Evolutionary conservation across 2,113 vertebrate species (phyloP).

Genomic region (Harpagus bidentatus): DNA sequence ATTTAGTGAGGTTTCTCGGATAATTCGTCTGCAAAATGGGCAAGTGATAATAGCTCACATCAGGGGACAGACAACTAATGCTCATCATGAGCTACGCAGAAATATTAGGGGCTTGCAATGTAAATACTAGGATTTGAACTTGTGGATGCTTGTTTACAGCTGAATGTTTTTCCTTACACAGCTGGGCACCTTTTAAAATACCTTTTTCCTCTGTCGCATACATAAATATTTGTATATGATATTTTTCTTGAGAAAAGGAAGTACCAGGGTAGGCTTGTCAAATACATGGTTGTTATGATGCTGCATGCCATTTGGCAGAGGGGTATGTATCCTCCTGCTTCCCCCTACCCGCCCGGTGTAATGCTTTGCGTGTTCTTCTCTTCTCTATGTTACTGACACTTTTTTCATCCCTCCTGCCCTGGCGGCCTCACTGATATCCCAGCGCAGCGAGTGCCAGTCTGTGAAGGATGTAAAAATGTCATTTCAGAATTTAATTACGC

Average conservation of each 20-base stretch:
- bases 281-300: neutral
- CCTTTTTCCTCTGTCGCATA: neutral
- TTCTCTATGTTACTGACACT: neutral
- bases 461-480: neutral
- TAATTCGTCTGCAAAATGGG: neutral
- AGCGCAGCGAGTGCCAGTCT: neutral
- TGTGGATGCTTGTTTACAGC: neutral
- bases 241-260: neutral
- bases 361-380: neutral
- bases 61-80: neutral
- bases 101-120: neutral
- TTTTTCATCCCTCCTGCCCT: neutral
- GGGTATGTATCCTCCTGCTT: neutral
- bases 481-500: constrained; percentile 26
- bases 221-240: neutral
- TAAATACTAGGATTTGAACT: neutral
- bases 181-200: neutral
- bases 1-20: neutral
- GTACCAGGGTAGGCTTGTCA: neutral
- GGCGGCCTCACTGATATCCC: neutral
- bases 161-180: neutral
- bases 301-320: neutral
- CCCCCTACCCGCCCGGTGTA: rapidly evolving
- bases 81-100: neutral
- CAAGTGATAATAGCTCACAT: neutral